These are phyloP conservation scores for Drosophila histrio DNA, from an alignment of 2,888 invertebrate species.

Conservation along the genomic window DNA sequence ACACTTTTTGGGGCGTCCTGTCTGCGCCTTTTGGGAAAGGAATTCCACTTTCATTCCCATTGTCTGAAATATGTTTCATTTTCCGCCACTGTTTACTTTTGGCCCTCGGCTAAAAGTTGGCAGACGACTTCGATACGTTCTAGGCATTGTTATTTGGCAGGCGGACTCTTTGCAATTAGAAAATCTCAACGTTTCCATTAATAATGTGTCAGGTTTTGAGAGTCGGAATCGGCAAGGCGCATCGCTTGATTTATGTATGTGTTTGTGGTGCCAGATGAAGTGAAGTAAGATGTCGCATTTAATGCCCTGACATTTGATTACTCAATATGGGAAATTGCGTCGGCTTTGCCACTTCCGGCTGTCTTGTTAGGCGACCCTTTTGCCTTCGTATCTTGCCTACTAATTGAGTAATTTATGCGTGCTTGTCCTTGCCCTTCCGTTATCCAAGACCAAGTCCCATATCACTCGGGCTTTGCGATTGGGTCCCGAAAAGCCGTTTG, in stretches of 20 bases:
- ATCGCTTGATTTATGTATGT: constrained; percentile 39
- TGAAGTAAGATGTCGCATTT: constrained; percentile 18
- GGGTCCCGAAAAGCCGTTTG: constrained; percentile 44
- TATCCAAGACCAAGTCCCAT: constrained; percentile 20
- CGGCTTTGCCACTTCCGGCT: constrained; percentile 53
- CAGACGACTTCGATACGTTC: background rate
- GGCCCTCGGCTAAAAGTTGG: constrained; percentile 12
- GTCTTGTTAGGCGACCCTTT: constrained; percentile 45
- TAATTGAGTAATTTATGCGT: constrained; percentile 79
- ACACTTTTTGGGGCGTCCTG: constrained; percentile 21
- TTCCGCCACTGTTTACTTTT: constrained; percentile 25
- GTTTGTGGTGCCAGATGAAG: background rate
- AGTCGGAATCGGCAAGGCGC: constrained; percentile 22
- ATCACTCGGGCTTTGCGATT: constrained; percentile 15
- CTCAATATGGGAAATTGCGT: constrained; percentile 50
- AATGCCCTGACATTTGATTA: constrained; percentile 71
- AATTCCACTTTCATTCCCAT: constrained; percentile 26
- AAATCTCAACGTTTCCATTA: constrained; percentile 51
- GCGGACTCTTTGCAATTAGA: constrained; percentile 46
- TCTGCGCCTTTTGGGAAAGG: constrained; percentile 3
- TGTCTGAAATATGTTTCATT: constrained; percentile 42
- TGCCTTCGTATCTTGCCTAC: constrained; percentile 58
- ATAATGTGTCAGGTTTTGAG: constrained; percentile 50
- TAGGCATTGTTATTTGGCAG: background rate
- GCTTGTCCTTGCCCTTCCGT: constrained; percentile 53